Evolutionary conservation across 2,888 invertebrate species (phyloP).

Genomic region (Cepaea hortensis): DNA sequence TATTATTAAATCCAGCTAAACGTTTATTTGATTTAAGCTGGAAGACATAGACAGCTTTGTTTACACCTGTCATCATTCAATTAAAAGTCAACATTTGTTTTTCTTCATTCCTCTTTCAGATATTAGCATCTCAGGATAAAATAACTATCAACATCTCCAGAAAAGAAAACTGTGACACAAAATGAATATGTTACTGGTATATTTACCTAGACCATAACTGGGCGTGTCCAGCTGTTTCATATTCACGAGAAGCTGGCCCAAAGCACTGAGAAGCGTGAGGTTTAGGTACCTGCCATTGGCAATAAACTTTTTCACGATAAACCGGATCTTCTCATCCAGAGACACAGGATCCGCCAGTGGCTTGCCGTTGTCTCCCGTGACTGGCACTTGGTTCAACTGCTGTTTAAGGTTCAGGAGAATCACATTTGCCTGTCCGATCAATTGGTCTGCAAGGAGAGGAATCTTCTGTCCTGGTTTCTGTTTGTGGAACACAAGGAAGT

Average conservation of each 20-base stretch:
- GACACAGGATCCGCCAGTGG: conserved; percentile 29
- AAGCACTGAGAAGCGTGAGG: conserved; percentile 60
- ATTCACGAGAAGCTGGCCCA: conserved; percentile 64
- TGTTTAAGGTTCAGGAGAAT: conserved; percentile 77
- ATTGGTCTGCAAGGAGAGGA: conserved; percentile 75
- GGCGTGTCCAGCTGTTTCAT: conserved; percentile 46
- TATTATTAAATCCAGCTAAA: no score
- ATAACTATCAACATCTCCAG: background rate
- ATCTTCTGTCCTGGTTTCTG: conserved; percentile 53
- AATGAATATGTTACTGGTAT: background rate
- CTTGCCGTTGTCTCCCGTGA: conserved; percentile 37
- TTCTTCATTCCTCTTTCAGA: background rate
- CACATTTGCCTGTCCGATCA: conserved; percentile 70
- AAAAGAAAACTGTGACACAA: background rate
- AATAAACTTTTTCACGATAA: conserved; percentile 48
- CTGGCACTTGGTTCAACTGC: conserved; percentile 55
- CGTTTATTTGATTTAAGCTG: no score
- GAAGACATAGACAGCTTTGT: no score
- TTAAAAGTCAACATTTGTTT: background rate
- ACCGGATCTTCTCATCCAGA: conserved; percentile 25
- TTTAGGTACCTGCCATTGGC: conserved; percentile 59
- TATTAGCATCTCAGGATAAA: background rate
- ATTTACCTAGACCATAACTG: conserved; percentile 6
- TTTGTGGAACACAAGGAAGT: background rate
- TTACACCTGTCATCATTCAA: no score